Evolutionary conservation across 2,113 vertebrate species (phyloP).

Genomic region (Rhea americana): DNA sequence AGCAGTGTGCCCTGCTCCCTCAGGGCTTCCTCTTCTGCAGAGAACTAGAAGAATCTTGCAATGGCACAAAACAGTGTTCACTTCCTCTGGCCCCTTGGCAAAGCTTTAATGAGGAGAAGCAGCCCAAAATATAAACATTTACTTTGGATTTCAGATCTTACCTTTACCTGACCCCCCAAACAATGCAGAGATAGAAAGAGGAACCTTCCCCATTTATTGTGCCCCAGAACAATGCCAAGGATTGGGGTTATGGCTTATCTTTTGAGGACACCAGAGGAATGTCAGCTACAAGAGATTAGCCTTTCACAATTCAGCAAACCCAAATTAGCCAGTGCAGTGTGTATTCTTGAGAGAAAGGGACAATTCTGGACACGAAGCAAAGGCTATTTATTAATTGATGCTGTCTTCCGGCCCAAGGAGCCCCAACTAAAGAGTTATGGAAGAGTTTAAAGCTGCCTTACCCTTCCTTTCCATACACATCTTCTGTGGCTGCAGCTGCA

Average conservation of each 20-base stretch:
- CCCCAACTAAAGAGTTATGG: background rate
- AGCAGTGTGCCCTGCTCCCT: fast-evolving
- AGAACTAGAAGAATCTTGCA: background rate
- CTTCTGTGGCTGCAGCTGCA: slow-evolving; percentile 77
- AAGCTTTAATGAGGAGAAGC: background rate
- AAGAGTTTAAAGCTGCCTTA: slow-evolving; percentile 61
- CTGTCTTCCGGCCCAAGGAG: background rate
- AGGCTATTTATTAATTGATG: background rate
- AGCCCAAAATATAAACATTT: background rate
- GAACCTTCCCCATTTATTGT: background rate
- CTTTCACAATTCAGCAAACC: background rate
- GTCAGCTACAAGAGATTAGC: background rate
- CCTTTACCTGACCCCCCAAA: background rate
- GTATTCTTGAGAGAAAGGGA: background rate
- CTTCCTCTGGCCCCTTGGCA: background rate
- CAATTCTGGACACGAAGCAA: background rate
- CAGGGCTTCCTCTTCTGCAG: background rate
- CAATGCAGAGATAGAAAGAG: background rate
- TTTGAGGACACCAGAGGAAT: background rate
- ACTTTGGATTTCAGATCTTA: background rate
- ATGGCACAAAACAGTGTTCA: fast-evolving
- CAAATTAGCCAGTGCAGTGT: fast-evolving
- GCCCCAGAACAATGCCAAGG: background rate
- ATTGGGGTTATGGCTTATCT: background rate
- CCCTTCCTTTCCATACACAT: slow-evolving; percentile 83